Conservation (phyloP, 2,888 invertebrate species). For the Drosophila stalkeri region DNA sequence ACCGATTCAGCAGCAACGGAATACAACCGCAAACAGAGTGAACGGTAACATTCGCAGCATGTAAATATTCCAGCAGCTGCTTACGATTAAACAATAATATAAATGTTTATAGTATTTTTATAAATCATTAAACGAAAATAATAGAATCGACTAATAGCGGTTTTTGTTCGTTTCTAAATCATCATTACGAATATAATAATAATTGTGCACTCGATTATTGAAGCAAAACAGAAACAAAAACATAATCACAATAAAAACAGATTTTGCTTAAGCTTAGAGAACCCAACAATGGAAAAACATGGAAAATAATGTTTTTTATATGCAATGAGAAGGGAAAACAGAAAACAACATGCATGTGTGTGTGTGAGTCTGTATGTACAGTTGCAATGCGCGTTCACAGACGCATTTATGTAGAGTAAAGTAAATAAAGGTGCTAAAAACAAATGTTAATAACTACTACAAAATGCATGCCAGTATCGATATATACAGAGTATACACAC, state of each 20-base stretch:
- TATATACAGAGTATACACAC: not conserved
- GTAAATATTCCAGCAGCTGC: constrained; percentile 16
- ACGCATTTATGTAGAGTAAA: constrained; percentile 33
- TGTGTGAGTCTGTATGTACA: constrained; percentile 28
- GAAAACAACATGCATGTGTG: constrained; percentile 33
- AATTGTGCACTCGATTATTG: not conserved
- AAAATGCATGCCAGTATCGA: not conserved
- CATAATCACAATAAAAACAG: not conserved
- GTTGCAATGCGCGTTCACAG: constrained; percentile 38
- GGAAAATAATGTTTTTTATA: constrained; percentile 16
- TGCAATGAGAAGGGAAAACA: constrained; percentile 38
- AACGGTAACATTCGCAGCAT: constrained; percentile 15
- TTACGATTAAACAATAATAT: not conserved
- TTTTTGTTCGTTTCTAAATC: not conserved
- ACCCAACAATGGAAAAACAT: constrained; percentile 9
- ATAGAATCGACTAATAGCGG: not conserved
- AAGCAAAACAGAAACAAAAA: not conserved
- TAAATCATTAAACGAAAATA: not conserved
- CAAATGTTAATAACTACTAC: constrained; percentile 25
- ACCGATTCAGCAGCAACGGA: constrained; percentile 23
- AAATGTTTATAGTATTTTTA: not conserved
- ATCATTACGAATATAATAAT: not conserved
- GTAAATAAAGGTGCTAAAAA: constrained; percentile 45
- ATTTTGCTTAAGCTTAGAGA: not conserved
- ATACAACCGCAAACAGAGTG: constrained; percentile 28